Base-by-base conservation (phyloP, 2,113 vertebrate species). In the Semicossyphus pulcher region DNA sequence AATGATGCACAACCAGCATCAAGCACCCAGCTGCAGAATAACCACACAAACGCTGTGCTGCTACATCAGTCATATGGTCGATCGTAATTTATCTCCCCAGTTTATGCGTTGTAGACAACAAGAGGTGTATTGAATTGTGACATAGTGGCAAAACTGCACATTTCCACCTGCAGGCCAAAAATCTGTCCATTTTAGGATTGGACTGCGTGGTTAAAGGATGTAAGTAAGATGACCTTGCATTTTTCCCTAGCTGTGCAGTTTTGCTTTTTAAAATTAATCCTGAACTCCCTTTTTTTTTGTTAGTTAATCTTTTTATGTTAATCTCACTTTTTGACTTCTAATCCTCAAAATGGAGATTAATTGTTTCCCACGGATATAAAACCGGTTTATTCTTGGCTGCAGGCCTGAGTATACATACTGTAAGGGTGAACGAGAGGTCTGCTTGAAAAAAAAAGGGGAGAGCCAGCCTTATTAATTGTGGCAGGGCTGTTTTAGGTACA, bases 1-100 rank as follows among this genome's bases (percentile, higher is more conserved):
- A 53, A 77, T 74, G 58, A 86, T 80, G 75, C 54, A 74, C 36
- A 66, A 44, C 53, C 71, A 28, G 7, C 44, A 29, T 14, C 15
- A 60, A 31, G 20, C 42, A 65, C 15, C 36, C 9, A 53, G 45
- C 36, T 25, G 42, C 47, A 54, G 47, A 61, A 9, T 15, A 12
- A 48, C 20, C 52, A 34, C 51, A 57, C 41, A 45, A 54, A 49
- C 14, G 10, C 15, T 15, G 10, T 37, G 44, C 10, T 9, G 60
- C 47, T 29, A 11, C 23, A 23, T 44, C 26, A 36, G 69, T 65
- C 29, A 47, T 26, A 25, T n/a, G 34, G 56, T 42, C 1, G 2
- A 20, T 70, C 31, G 15, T 65, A 10, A 58, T 57, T 48, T 34
- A 56, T 54, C 26, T 16, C 7, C 15, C 10, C 34, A 28, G 18